Evolutionary conservation across 2,113 vertebrate genomes (phyloP).

Genomic region (Corythaeola cristata): DNA sequence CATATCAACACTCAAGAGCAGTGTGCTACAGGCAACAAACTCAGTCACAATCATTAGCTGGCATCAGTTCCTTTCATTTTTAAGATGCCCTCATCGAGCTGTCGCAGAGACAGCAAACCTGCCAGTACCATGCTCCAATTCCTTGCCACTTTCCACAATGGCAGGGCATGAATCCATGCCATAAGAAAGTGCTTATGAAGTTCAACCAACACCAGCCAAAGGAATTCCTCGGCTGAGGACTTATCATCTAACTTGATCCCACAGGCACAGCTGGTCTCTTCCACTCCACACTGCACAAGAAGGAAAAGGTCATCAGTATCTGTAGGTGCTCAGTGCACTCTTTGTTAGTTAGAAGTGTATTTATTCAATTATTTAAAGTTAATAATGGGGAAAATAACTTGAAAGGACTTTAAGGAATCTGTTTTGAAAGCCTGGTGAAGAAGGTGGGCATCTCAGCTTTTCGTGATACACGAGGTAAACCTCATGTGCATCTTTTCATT

Average conservation of each 20-base stretch:
- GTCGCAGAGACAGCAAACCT: background rate
- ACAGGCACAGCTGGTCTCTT: background rate
- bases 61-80: background rate
- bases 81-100: background rate
- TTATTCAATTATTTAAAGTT: background rate
- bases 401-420: background rate
- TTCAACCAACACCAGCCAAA: background rate
- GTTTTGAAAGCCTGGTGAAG: background rate
- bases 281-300: accelerated
- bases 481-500: background rate
- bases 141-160: background rate
- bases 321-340: background rate
- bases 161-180: background rate
- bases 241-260: background rate
- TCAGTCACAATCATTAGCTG: background rate
- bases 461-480: accelerated
- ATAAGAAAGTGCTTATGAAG: background rate
- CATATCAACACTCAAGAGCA: accelerated
- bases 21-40: background rate
- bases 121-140: background rate
- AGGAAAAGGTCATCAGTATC: background rate
- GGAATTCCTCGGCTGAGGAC: background rate
- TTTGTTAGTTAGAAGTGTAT: background rate
- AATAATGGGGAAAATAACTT: background rate
- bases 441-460: background rate